Evolutionary conservation across 2,888 invertebrate species (phyloP).

Genomic region (Idaea straminata): DNA sequence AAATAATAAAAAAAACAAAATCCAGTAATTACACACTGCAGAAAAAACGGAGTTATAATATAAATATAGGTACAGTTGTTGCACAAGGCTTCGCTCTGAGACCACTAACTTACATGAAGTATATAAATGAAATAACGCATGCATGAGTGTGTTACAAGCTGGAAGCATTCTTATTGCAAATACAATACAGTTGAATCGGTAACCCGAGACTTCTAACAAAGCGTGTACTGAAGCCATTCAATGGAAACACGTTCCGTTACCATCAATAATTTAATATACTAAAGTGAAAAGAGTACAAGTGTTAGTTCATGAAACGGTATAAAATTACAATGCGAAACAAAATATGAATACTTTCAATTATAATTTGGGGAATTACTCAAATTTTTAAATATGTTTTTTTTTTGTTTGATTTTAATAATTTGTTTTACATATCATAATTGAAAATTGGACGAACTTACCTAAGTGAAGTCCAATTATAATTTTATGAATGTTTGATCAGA

Average conservation of each 20-base stretch:
- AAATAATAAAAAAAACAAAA: neutral
- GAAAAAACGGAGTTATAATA: slow-evolving; percentile 4
- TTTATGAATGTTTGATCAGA: too few relatives aligned
- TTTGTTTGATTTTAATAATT: neutral
- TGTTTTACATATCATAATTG: neutral
- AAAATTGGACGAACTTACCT: too few relatives aligned
- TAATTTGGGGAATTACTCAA: neutral
- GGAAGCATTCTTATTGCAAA: slow-evolving; percentile 12
- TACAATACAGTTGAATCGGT: slow-evolving; percentile 30
- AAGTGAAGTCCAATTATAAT: too few relatives aligned
- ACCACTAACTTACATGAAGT: slow-evolving; percentile 17
- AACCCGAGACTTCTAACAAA: slow-evolving; percentile 50
- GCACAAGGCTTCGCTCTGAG: slow-evolving; percentile 21
- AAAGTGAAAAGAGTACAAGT: slow-evolving; percentile 16
- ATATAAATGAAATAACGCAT: slow-evolving; percentile 12
- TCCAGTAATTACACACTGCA: slow-evolving; percentile 1
- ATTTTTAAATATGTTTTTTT: neutral
- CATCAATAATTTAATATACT: slow-evolving; percentile 13
- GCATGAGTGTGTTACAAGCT: slow-evolving; percentile 8
- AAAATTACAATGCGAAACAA: slow-evolving; percentile 29
- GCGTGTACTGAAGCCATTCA: slow-evolving; percentile 48
- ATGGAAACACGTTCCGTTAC: slow-evolving; percentile 35
- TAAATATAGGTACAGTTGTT: slow-evolving; percentile 14
- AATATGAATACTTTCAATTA: slow-evolving; percentile 23
- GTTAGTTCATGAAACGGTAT: slow-evolving; percentile 26